Evolutionary conservation across 2,797 vertebrate species (phyloP).

Genomic region (Ambastaia sidthimunki): DNA sequence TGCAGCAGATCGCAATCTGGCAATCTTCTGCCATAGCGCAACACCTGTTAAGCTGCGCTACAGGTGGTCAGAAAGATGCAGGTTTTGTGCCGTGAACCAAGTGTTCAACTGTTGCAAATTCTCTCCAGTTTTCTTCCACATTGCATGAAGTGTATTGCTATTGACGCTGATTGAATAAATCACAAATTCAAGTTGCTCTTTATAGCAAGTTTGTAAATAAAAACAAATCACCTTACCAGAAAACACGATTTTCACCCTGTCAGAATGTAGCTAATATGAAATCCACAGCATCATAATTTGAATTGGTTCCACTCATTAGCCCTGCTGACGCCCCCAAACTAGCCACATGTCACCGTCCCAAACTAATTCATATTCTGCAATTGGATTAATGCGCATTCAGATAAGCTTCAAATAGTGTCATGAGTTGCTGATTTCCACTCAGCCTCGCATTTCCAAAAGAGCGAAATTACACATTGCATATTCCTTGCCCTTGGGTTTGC

Average conservation of each 20-base stretch:
- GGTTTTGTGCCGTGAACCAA: background rate
- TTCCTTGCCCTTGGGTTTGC: conserved; percentile 71
- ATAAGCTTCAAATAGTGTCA: conserved; percentile 63
- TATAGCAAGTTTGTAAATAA: background rate
- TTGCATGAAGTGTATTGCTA: background rate
- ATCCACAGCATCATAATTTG: conserved; percentile 45
- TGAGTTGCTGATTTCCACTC: conserved; percentile 60
- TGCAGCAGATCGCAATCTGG: too few species aligned
- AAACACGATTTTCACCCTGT: conserved; percentile 15
- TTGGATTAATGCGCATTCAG: conserved; percentile 66
- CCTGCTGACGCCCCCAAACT: conserved; percentile 43
- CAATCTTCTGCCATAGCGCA: background rate
- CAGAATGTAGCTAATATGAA: conserved; percentile 28
- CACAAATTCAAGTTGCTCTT: background rate
- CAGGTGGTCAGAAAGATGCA: background rate
- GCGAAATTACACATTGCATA: conserved; percentile 68
- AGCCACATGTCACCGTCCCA: conserved; percentile 37
- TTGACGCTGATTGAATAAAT: background rate
- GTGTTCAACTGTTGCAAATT: background rate
- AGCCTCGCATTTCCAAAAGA: conserved; percentile 51
- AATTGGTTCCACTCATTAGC: conserved; percentile 40
- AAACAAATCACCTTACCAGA: background rate
- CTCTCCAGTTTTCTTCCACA: background rate
- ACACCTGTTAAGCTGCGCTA: conserved; percentile 6
- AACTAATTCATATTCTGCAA: conserved; percentile 68